Evolutionary conservation across 2,797 vertebrate species (phyloP).

Genomic region (Crenuchus spilurus): DNA sequence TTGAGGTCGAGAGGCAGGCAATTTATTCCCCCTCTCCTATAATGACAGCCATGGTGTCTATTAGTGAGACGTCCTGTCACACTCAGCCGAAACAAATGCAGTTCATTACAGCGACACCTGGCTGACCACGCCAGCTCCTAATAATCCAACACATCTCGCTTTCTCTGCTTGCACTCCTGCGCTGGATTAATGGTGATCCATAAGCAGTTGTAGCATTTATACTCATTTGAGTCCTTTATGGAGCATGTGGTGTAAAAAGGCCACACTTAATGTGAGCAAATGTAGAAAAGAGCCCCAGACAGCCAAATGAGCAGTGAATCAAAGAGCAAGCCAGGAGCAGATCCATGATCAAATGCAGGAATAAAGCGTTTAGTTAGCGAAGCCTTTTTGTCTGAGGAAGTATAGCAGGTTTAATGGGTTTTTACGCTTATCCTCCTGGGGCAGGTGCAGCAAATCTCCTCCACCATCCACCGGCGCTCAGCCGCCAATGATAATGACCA

Average conservation of each 20-base stretch:
- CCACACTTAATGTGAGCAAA: conserved; percentile 9
- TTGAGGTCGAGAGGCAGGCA: conserved; percentile 46
- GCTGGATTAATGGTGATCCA: conserved; percentile 5
- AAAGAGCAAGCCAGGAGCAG: conserved; percentile 9
- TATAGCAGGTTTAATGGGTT: conserved; percentile 73
- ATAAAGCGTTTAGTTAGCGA: conserved; percentile 63
- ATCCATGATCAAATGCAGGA: conserved; percentile 47
- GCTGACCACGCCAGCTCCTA: neutral
- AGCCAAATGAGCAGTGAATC: neutral
- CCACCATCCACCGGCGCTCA: conserved; percentile 57
- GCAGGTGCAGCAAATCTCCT: conserved; percentile 68
- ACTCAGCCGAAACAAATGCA: conserved; percentile 44
- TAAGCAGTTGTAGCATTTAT: neutral
- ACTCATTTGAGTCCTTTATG: conserved; percentile 6
- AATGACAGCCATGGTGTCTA: conserved; percentile 47
- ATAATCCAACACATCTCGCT: neutral
- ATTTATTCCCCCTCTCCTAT: conserved; percentile 52
- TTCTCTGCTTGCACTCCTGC: conserved; percentile 9
- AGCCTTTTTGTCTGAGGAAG: conserved; percentile 73
- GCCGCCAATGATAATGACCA: conserved; percentile 69
- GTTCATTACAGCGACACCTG: conserved; percentile 45
- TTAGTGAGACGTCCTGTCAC: conserved; percentile 28
- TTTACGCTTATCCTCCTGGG: conserved; percentile 70
- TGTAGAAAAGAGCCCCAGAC: neutral
- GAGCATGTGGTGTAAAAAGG: neutral